Conservation (phyloP, 2,888 invertebrate genomes). For the Folsomia manolachei region DNA sequence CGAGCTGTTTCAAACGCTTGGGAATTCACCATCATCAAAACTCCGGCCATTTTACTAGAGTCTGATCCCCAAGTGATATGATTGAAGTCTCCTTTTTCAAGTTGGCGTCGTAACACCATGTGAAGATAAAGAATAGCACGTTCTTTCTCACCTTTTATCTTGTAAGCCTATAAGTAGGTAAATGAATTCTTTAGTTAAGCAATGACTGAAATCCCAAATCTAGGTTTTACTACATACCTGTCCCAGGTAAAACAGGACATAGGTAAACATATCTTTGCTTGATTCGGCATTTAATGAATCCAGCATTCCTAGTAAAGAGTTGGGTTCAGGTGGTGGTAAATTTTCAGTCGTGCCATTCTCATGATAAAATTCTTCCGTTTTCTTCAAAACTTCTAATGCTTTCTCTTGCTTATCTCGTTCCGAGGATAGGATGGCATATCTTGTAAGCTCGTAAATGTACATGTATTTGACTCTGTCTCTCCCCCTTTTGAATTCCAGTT, state of each 20-base stretch:
- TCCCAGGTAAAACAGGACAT: conserved; percentile 49
- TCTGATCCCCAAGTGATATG: conserved; percentile 47
- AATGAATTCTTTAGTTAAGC: conserved; percentile 3
- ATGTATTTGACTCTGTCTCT: conserved; percentile 34
- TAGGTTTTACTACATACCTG: conserved; percentile 33
- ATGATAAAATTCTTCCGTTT: conserved; percentile 46
- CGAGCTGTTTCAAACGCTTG: conserved; percentile 47
- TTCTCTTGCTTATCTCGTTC: conserved; percentile 47
- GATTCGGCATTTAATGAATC: conserved; percentile 48
- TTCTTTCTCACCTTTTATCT: conserved; percentile 48
- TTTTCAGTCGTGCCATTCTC: conserved; percentile 37
- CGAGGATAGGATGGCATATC: conserved; percentile 48
- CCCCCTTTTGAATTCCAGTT: conserved; percentile 22
- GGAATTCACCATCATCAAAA: conserved; percentile 35
- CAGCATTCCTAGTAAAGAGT: conserved; percentile 35
- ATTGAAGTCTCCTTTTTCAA: conserved; percentile 45
- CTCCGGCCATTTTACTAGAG: conserved; percentile 44
- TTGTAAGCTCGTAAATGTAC: conserved; percentile 47
- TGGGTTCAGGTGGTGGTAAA: conserved; percentile 24
- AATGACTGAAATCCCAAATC: neutral
- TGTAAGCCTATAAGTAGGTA: conserved; percentile 38
- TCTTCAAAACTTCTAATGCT: conserved; percentile 40
- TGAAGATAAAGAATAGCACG: conserved; percentile 47
- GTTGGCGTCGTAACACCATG: conserved; percentile 46
- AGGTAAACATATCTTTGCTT: conserved; percentile 48